These are phyloP conservation scores for Oryzias dopingdopingensis DNA, from an alignment of 2,797 vertebrate genomes.

Conservation along the genomic window DNA sequence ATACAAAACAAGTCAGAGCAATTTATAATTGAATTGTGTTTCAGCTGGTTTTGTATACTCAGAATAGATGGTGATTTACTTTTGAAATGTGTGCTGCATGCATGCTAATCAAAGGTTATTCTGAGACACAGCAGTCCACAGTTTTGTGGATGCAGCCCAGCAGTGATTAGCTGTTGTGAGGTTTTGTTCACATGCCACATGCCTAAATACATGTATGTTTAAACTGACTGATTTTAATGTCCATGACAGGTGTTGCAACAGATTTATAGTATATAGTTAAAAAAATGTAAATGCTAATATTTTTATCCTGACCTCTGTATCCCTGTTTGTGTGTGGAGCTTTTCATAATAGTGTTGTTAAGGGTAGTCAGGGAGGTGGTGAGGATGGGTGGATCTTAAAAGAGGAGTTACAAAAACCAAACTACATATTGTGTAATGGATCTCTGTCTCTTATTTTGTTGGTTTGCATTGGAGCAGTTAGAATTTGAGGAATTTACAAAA, in stretches of 20 bases:
- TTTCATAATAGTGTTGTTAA: conserved; percentile 17
- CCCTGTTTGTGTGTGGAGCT: conserved; percentile 4
- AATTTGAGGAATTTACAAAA: too few relatives aligned
- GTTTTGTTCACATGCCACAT: conserved; percentile 7
- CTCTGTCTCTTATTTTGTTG: too few relatives aligned
- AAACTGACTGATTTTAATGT: conserved; percentile 14
- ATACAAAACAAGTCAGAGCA: background rate
- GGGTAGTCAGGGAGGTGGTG: conserved; percentile 18
- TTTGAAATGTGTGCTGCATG: conserved; percentile 17
- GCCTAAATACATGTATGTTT: conserved; percentile 36
- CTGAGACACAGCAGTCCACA: conserved; percentile 55
- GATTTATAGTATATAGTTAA: conserved; percentile 8
- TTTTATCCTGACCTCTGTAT: conserved; percentile 8
- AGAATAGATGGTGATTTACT: conserved; percentile 13
- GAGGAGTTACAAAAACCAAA: background rate
- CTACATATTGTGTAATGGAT: too few relatives aligned
- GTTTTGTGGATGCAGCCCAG: conserved; percentile 54
- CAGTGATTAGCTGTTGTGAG: conserved; percentile 64
- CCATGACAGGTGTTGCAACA: conserved; percentile 8
- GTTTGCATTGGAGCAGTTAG: too few relatives aligned
- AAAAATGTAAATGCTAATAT: conserved; percentile 10
- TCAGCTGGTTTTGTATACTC: background rate
- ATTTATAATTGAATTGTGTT: background rate
- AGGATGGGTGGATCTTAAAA: conserved; percentile 35
- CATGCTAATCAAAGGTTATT: conserved; percentile 59